Evolutionary conservation across 2,797 vertebrate genomes (phyloP), one percentile per base, ranked within the genome.

Genomic region (Pterois miles): DNA sequence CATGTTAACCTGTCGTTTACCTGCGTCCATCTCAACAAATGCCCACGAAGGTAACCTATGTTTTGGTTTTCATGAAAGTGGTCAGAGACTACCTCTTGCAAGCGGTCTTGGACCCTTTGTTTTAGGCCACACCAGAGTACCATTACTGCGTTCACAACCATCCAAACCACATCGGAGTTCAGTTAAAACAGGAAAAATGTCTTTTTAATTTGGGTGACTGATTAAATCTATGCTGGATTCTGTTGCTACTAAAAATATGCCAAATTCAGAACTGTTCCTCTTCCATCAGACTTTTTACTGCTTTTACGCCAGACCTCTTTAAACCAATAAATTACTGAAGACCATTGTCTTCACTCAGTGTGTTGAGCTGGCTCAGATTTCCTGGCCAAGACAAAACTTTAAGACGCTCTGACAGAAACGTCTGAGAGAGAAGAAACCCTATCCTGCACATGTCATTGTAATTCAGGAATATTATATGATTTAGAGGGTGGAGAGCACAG

Each of bases 381-480:
- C 91, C 57, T 73, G 59, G 71, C 82, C 48, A 78, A 90, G 83
- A 86, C 83, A 85, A 91, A 88, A 92, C 86, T 83, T 91, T 89
- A 91, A 94, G 92, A 89, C 81, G 53, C 82, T 90, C 79, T 93
- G 91, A 95, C 92, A 93, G 90, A 93, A 90, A 80, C 18, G 89
- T 92, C 87, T 90, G 86, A 80, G 80, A 87, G 78, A 74, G 65
- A 66, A 76, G 91, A 94, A 95, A 95, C 83, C 25, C 78, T 83
- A 94, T 85, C 92, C 89, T 34, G 82, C 78, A 78, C 90, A 92
- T 91, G 92, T 92, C 92, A 92, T 92, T 92, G 89, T 89, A 84
- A 91, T 91, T 95, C 86, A 76, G 85, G 83, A 90, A 92, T 88
- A 93, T 89, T 88, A 80, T 85, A 85, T 92, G 92, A 93, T 93